Conservation (phyloP, 2,888 invertebrate species). For the Ectemnius continuus region DNA sequence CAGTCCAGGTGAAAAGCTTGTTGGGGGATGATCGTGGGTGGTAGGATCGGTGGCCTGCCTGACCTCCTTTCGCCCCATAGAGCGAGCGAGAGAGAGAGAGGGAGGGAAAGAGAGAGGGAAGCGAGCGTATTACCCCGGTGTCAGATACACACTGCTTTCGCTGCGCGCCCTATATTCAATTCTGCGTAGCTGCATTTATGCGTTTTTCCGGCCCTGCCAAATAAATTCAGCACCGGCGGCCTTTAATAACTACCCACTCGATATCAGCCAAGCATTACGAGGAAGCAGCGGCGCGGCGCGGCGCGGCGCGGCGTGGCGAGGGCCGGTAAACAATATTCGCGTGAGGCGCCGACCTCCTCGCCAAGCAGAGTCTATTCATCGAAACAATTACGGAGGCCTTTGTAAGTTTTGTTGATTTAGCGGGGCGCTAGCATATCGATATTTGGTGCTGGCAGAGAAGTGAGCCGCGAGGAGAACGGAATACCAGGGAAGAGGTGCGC, state of each 20-base stretch:
- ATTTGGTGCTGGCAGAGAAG: not conserved
- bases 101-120: not conserved
- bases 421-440: not conserved
- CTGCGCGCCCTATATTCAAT: conserved; percentile 1
- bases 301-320: no score
- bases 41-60: not conserved
- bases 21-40: not conserved
- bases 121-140: not conserved
- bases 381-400: no score
- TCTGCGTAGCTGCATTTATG: not conserved
- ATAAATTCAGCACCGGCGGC: not conserved
- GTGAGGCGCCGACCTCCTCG: no score
- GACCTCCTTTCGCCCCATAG: conserved; percentile 6
- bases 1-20: not conserved
- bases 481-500: not conserved
- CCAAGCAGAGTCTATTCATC: no score
- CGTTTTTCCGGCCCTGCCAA: conserved; percentile 1
- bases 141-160: conserved; percentile 4
- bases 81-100: not conserved
- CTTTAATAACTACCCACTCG: conserved; percentile 7
- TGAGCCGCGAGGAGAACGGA: not conserved
- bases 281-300: no score
- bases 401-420: no score
- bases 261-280: not conserved
- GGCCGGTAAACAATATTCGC: not conserved